A percentile compares a stretch with the other conserved stretches of the same genome.
Conservation (phyloP, 2,888 invertebrate genomes). For the Poecilobothrus nobilitatus region DNA sequence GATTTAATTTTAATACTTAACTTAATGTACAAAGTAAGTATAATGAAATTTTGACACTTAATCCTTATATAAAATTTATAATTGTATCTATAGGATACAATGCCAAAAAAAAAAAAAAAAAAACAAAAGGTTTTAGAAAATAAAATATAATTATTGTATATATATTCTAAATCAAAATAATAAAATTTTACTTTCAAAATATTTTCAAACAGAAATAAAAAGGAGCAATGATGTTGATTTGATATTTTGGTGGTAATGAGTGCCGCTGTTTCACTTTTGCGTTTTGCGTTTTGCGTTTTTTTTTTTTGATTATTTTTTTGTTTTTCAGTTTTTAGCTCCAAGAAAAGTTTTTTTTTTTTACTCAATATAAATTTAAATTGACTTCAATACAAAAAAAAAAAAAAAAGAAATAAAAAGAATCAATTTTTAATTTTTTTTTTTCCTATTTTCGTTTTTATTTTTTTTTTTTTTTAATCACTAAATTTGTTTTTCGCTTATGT, state of each 20-base stretch:
- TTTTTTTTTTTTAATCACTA: neutral
- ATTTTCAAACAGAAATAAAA: neutral
- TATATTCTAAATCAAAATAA: no score
- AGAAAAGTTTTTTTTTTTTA: no score
- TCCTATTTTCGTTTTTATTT: neutral
- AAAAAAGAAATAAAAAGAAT: no score
- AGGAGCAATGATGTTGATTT: neutral
- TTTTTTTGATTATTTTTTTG: neutral
- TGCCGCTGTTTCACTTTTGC: neutral
- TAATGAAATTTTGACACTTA: neutral
- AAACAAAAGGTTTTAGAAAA: no score
- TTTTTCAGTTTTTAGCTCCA: neutral
- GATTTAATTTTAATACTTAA: neutral
- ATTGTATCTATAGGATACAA: constrained; percentile 1
- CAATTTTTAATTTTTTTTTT: neutral
- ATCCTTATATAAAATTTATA: neutral
- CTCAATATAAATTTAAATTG: no score
- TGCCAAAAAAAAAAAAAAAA: neutral
- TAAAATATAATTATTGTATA: no score
- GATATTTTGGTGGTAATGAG: neutral
- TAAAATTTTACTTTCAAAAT: no score
- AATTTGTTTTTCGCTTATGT: neutral
- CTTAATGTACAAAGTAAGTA: neutral
- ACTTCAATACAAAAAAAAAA: no score
- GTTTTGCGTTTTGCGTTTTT: neutral